Evolutionary conservation across 2,888 invertebrate species (phyloP).

Genomic region (Theretra japonica): DNA sequence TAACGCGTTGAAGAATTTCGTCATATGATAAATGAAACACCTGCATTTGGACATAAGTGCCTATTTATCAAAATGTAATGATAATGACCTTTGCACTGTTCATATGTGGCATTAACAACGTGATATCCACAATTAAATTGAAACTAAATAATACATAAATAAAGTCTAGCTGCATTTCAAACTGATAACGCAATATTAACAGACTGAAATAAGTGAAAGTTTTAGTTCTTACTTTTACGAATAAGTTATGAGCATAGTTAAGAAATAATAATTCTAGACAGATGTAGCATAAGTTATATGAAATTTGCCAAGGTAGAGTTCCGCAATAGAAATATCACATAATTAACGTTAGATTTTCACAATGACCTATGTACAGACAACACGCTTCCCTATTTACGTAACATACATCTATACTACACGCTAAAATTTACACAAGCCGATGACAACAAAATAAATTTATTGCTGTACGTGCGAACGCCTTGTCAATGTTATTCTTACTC

Average conservation of each 20-base stretch:
- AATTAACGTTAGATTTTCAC: not conserved
- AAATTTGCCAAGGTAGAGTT: not conserved
- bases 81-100: too few relatives aligned
- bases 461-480: slow-evolving; percentile 25
- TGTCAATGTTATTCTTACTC: slow-evolving; percentile 44
- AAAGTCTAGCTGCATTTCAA: too few relatives aligned
- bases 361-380: not conserved
- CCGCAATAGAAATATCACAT: not conserved
- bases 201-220: too few relatives aligned
- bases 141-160: too few relatives aligned
- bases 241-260: too few relatives aligned
- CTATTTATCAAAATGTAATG: not conserved
- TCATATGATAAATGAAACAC: not conserved
- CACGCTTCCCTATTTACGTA: not conserved
- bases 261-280: too few relatives aligned
- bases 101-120: too few relatives aligned
- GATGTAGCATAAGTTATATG: too few relatives aligned
- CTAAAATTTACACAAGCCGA: not conserved
- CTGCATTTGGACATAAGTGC: not conserved
- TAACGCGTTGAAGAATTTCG: not conserved
- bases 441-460: not conserved
- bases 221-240: too few relatives aligned
- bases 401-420: not conserved
- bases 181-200: too few relatives aligned
- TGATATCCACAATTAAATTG: too few relatives aligned